Base-by-base conservation (phyloP, 37 sponge, comb jelly and placozoan genomes). In the Haliclona indistincta region DNA sequence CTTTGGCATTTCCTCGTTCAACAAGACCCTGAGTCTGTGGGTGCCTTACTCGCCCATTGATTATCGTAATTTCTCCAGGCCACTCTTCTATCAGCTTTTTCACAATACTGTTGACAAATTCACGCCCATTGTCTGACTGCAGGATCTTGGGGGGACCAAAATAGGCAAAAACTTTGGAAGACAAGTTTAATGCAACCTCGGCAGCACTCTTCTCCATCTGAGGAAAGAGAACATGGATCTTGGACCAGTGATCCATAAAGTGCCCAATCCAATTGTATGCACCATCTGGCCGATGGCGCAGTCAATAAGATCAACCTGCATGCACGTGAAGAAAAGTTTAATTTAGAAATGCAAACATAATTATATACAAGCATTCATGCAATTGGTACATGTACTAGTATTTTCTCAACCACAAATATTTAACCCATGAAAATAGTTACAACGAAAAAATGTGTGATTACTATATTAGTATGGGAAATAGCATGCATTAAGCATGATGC, bases 251-350 rank as follows among this genome's bases (percentile, higher is more conserved):
- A 32, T 72, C 73, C 54, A 72, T 54, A 54, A 51, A 51, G 51
- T 72, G 73, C 34, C 54, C 54, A 4, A 72, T 54, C 55, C 73
- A 72, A 38, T 72, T 29, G 36, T 72, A 72, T 26, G 33, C 35
- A 8, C 73, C 73, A 53, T 72, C 73, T 3, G 73, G 73, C 1
- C 36, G 3, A 54, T 72, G 73, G n/a, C 56, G 7, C 73, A 72
- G 51, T 72, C 73, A 35, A 72, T 72, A n/a, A 72, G 73, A 54
- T 72, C 73, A 72, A 72, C 38, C 70, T 68, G n/a, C n/a, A n/a
- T n/a, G n/a, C n/a, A n/a, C n/a, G n/a, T n/a, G n/a, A n/a, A n/a
- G n/a, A n/a, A n/a, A n/a, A n/a, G n/a, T n/a, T n/a, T n/a, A n/a
- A n/a, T n/a, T n/a, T n/a, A n/a, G n/a, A n/a, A n/a, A n/a, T n/a